Evolutionary conservation across 2,797 vertebrate genomes (phyloP).

Genomic region (Arctocebus calabarensis): DNA sequence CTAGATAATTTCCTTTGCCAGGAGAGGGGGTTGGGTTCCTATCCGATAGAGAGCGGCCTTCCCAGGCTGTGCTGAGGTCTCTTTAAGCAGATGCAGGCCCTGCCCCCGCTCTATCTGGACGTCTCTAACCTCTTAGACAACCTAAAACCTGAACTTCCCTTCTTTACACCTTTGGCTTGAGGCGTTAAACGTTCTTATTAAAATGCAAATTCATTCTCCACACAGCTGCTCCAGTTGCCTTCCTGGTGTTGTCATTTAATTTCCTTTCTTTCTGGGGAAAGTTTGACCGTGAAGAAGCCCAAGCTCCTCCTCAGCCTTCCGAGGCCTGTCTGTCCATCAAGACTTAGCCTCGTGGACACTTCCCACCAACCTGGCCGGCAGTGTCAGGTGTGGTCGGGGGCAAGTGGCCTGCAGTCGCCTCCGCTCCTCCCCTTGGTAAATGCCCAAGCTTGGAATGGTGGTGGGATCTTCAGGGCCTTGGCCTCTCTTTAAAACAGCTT

Average conservation of each 20-base stretch:
- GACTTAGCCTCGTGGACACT: rapidly evolving
- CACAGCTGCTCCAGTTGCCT: constrained; percentile 60
- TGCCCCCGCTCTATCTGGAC: neutral
- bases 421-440: neutral
- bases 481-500: neutral
- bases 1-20: neutral
- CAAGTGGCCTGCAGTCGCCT: neutral
- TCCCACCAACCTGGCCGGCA: rapidly evolving
- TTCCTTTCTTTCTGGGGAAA: constrained; percentile 65
- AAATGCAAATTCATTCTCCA: constrained; percentile 73
- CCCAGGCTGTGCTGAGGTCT: neutral
- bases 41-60: neutral
- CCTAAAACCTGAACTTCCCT: constrained; percentile 32
- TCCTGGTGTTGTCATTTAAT: constrained; percentile 47
- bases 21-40: neutral
- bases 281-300: constrained; percentile 8
- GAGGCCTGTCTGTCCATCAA: too few species aligned
- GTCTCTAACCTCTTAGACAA: neutral
- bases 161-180: constrained; percentile 45
- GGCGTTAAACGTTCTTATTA: constrained; percentile 49
- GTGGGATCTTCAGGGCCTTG: neutral
- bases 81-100: neutral
- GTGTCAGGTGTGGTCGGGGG: neutral
- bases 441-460: neutral
- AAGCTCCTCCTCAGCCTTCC: neutral